Evolutionary conservation across 2,888 invertebrate species (phyloP).

Genomic region (Oligia strigilis): DNA sequence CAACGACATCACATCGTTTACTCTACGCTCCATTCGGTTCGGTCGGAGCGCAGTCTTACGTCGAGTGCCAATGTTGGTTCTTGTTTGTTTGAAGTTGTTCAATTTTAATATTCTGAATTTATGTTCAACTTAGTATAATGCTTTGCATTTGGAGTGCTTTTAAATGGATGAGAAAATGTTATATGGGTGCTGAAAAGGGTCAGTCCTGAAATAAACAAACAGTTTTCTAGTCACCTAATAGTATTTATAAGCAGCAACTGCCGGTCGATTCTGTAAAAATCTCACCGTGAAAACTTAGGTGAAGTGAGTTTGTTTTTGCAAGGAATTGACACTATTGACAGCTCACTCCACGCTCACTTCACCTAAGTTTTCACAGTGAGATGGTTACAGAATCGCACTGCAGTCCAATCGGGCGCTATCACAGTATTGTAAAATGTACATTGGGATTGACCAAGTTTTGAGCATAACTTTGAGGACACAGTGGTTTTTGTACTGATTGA

Average conservation of each 20-base stretch:
- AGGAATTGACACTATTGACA: no score
- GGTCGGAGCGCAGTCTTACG: constrained; percentile 41
- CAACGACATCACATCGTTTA: neutral
- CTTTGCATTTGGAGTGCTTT: constrained; percentile 21
- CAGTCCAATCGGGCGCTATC: neutral
- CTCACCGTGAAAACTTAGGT: no score
- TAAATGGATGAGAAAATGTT: constrained; percentile 30
- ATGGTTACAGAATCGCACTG: no score
- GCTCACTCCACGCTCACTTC: no score
- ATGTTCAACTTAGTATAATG: constrained; percentile 41
- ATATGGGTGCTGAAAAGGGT: neutral
- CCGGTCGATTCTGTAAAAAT: no score
- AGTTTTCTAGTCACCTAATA: no score
- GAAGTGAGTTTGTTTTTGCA: no score
- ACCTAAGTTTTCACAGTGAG: no score
- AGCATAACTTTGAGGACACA: neutral
- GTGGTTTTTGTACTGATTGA: neutral
- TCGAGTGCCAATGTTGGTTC: constrained; percentile 51
- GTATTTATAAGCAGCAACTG: no score
- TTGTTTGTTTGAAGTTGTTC: constrained; percentile 51
- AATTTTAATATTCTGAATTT: constrained; percentile 50
- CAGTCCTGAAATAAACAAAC: no score
- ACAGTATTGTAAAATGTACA: neutral
- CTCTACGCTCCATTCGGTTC: constrained; percentile 15
- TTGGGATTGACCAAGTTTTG: neutral